A percentile compares a stretch with the other conserved stretches of the same genome.
These are phyloP conservation scores for Didymodactylos carnosus DNA, from an alignment of 2,888 invertebrate species.

Conservation along the genomic window DNA sequence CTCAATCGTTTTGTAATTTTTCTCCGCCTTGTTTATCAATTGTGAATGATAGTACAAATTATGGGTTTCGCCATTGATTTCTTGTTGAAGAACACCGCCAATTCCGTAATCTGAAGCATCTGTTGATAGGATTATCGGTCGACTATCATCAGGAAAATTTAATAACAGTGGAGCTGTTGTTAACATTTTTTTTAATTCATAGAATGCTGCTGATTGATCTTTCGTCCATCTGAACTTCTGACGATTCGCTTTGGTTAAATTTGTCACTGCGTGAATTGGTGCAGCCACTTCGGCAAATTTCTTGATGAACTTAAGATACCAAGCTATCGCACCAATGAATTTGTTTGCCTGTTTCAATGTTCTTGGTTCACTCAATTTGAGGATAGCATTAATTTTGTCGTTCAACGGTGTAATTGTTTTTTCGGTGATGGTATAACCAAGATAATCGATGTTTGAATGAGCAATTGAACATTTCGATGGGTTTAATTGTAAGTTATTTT, in stretches of 20 bases:
- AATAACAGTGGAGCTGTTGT: background rate
- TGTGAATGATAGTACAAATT: background rate
- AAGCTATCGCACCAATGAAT: background rate
- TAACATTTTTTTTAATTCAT: background rate
- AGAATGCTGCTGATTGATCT: background rate
- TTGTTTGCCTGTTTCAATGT: background rate
- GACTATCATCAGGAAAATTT: background rate
- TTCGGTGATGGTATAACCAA: background rate
- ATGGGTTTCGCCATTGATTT: background rate
- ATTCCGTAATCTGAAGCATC: background rate
- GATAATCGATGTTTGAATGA: background rate
- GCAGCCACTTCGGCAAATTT: background rate
- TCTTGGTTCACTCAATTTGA: background rate
- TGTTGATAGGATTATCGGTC: background rate
- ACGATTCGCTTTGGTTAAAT: background rate
- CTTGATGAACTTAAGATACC: background rate
- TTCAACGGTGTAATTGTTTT: background rate
- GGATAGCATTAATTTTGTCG: background rate
- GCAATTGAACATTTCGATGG: background rate
- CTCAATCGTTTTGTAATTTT: background rate
- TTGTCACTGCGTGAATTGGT: background rate
- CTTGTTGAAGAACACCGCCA: background rate
- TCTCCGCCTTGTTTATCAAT: background rate
- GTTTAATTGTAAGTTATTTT: background rate
- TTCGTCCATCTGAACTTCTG: background rate